Evolutionary conservation across 2,888 invertebrate genomes (phyloP).

Genomic region (Cephus pulcher): DNA sequence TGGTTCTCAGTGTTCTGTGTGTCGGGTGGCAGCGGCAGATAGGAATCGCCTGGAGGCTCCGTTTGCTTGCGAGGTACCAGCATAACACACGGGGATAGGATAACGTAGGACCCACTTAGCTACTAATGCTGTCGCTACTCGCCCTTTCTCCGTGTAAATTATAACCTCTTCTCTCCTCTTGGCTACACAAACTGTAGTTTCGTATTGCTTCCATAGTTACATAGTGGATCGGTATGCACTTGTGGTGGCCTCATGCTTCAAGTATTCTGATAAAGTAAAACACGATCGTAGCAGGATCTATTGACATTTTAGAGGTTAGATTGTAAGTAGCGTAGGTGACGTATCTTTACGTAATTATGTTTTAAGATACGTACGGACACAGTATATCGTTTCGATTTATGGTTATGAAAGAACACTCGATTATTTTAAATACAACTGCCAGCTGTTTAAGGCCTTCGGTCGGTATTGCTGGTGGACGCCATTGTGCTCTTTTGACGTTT

Average conservation of each 20-base stretch:
- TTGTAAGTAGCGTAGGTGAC: not conserved
- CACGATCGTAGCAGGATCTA: not conserved
- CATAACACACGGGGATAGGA: conserved; percentile 51
- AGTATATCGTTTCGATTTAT: not conserved
- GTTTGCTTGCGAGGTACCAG: conserved; percentile 30
- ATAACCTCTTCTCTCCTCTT: conserved; percentile 41
- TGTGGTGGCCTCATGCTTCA: not conserved
- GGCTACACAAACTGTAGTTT: not conserved
- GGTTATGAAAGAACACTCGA: not conserved
- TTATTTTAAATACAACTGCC: conserved; percentile 20
- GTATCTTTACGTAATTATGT: not conserved
- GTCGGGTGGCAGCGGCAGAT: conserved; percentile 53
- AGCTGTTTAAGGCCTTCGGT: conserved; percentile 27
- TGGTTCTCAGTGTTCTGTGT: conserved; percentile 46
- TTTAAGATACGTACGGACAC: not conserved
- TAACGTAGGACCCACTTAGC: conserved; percentile 63
- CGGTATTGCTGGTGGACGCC: conserved; percentile 14
- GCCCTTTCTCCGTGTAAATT: conserved; percentile 56
- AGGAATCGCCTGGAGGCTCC: conserved; percentile 42
- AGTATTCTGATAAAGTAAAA: not conserved
- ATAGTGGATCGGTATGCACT: not conserved
- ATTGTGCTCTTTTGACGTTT: conserved; percentile 48
- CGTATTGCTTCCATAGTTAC: not conserved
- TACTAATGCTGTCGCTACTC: conserved; percentile 64
- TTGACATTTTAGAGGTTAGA: not conserved